A percentile compares a stretch with the other conserved stretches of the same genome.
Conservation (phyloP, 2,113 vertebrate species). For the Otolemur garnettii region DNA sequence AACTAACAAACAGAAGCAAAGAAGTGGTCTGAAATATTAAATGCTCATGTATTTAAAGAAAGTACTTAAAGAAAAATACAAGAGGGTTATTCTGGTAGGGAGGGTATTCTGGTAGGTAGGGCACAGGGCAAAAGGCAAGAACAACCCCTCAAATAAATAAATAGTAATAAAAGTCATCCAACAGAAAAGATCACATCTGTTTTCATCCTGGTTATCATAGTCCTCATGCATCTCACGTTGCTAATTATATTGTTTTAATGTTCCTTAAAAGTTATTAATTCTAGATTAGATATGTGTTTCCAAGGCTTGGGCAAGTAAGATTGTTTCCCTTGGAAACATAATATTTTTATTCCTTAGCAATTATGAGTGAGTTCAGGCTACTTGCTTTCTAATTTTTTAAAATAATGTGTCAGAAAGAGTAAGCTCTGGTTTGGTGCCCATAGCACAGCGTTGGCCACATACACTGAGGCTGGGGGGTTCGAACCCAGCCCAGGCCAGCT, state of each 20-base stretch:
- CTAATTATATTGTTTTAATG: constrained; percentile 37
- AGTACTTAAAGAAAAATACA: constrained; percentile 32
- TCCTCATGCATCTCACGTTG: not conserved
- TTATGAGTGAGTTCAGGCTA: not conserved
- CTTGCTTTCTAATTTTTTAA: constrained; percentile 26
- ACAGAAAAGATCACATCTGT: not conserved
- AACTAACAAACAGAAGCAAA: not conserved
- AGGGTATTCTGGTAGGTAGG: not conserved
- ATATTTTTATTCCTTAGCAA: constrained; percentile 6
- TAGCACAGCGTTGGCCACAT: too few relatives aligned
- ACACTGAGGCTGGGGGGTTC: too few relatives aligned
- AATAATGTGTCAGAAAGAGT: not conserved
- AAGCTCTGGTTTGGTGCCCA: too few relatives aligned
- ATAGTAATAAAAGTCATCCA: constrained; percentile 4
- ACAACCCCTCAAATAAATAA: constrained; percentile 15
- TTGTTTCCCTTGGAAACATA: not conserved
- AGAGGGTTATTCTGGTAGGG: not conserved
- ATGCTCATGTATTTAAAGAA: not conserved
- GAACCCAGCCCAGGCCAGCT: too few relatives aligned
- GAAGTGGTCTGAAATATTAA: not conserved
- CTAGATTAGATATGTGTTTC: not conserved
- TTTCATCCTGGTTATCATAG: not conserved
- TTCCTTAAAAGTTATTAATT: constrained; percentile 19
- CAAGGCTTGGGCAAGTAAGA: constrained; percentile 31
- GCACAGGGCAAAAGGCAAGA: too few relatives aligned